Conservation (phyloP, 2,797 vertebrate genomes). For the Cyclura pinguis region DNA sequence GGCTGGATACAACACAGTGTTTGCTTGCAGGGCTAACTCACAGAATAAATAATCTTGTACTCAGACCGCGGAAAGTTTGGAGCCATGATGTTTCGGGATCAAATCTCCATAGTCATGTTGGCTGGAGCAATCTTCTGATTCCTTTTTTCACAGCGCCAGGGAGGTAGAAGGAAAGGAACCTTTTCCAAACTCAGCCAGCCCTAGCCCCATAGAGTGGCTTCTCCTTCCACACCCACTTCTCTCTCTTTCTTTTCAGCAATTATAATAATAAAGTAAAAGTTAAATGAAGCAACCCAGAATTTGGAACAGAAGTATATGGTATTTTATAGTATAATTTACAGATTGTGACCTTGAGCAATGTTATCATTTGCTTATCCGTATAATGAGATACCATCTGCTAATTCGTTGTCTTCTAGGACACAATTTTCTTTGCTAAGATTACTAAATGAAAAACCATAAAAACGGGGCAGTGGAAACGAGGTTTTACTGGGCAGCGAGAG, state of each 20-base stretch:
- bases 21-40: background rate
- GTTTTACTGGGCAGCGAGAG: background rate
- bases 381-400: constrained; percentile 15
- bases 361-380: constrained; percentile 23
- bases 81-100: no score
- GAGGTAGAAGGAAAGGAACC: no score
- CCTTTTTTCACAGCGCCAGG: no score
- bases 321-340: constrained; percentile 1
- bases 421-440: background rate
- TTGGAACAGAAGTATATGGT: constrained; percentile 18
- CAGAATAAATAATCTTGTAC: background rate
- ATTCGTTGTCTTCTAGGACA: background rate
- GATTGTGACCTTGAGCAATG: constrained; percentile 15
- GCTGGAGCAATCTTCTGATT: no score
- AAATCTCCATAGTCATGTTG: no score
- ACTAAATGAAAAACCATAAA: background rate
- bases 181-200: no score
- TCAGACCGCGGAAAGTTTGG: no score
- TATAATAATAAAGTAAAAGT: background rate
- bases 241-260: background rate
- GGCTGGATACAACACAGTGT: background rate
- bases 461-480: background rate
- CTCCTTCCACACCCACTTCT: background rate
- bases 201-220: background rate
- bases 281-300: constrained; percentile 1